Conservation (phyloP, 1,140 invertebrate genomes). For the Ephestia elutella region DNA sequence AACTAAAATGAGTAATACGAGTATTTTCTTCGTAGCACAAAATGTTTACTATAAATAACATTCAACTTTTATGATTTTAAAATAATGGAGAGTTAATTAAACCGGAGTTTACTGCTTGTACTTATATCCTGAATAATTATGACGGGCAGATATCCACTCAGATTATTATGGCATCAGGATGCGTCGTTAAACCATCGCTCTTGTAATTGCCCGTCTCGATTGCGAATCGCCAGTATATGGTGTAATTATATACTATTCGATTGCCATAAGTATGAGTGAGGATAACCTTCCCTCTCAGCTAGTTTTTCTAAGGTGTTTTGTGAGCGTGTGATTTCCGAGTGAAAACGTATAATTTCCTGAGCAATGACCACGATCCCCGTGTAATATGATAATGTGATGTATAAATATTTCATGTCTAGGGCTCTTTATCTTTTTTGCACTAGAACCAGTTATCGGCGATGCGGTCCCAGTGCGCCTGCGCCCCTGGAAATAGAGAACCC, state of each 20-base stretch:
- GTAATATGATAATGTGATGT: constrained; percentile 73
- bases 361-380: constrained; percentile 66
- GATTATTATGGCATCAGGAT: constrained; percentile 17
- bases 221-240: constrained; percentile 9
- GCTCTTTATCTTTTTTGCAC: constrained; percentile 60
- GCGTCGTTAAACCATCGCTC: constrained; percentile 26
- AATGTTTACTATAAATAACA: neutral
- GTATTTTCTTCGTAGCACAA: too few species aligned
- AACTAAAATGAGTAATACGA: too few species aligned
- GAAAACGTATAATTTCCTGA: constrained; percentile 70
- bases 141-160: constrained; percentile 7
- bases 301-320: constrained; percentile 30
- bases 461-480: constrained; percentile 33
- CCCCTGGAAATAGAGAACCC: constrained; percentile 35
- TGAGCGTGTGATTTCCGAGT: constrained; percentile 44
- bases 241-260: constrained; percentile 13
- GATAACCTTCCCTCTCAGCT: constrained; percentile 7
- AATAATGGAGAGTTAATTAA: constrained; percentile 22
- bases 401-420: constrained; percentile 71
- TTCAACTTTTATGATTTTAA: constrained; percentile 6
- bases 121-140: constrained; percentile 12
- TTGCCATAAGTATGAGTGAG: constrained; percentile 11
- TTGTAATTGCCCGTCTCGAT: constrained; percentile 18
- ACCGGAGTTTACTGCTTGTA: constrained; percentile 15
- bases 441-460: constrained; percentile 57